Percentiles rank a stretch among this genome's conserved stretches.
phyloP scores from a whole-genome alignment of 2,797 vertebrate genomes.

The Garrulus glandarius region DNA sequence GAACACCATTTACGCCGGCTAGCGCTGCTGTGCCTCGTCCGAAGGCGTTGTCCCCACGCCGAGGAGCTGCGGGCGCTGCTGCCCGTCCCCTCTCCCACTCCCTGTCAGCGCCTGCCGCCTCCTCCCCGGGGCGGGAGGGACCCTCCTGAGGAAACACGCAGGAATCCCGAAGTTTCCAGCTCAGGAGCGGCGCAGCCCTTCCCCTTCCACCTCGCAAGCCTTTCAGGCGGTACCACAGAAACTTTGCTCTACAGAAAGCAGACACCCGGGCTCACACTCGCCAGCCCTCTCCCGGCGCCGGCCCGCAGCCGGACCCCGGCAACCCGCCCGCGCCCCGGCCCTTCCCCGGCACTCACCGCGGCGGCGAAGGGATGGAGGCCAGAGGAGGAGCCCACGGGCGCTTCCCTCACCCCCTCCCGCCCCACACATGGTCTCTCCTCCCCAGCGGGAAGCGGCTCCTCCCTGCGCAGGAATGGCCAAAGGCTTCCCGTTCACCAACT shows the following conservation, averaged over 20 bases:
- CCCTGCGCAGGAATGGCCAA: not conserved
- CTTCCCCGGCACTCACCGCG: conserved; percentile 12
- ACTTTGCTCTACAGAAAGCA: not conserved
- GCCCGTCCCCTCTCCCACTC: not conserved
- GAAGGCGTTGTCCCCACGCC: not conserved
- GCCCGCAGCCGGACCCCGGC: not conserved
- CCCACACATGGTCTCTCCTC: not conserved
- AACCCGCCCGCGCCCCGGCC: not conserved
- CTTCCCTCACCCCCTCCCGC: not conserved
- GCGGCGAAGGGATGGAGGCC: not conserved
- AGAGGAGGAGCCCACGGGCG: not conserved
- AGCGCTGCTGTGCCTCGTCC: rapidly evolving
- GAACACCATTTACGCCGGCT: not conserved
- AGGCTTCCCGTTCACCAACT: rapidly evolving
- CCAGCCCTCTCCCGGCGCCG: not conserved
- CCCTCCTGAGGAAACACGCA: not conserved
- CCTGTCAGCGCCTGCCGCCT: not conserved
- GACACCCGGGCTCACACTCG: rapidly evolving
- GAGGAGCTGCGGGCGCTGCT: not conserved
- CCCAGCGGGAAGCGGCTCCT: not conserved
- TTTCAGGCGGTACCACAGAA: too few species aligned
- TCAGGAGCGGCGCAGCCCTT: not conserved
- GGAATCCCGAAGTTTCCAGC: not conserved
- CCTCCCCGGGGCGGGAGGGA: not conserved
- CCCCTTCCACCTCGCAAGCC: not conserved